Evolutionary conservation across 2,888 invertebrate species (phyloP).

Genomic region (Litoditis marina): DNA sequence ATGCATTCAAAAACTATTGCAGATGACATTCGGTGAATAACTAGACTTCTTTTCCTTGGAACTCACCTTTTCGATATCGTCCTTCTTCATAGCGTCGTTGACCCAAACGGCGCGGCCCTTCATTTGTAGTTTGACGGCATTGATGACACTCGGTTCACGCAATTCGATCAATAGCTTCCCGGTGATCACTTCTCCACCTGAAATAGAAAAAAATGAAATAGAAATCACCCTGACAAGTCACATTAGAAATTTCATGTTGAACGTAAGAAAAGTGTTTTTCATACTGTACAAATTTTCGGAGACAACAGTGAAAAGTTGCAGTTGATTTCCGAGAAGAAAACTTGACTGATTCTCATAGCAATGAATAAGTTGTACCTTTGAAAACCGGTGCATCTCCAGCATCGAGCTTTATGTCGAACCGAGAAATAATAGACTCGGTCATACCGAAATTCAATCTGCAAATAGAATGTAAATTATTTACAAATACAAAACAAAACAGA

Average conservation of each 20-base stretch:
- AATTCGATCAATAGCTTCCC: conserved; percentile 37
- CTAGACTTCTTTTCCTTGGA: no score
- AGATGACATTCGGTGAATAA: no score
- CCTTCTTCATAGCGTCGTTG: conserved; percentile 41
- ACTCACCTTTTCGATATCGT: conserved; percentile 43
- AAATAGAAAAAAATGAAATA: neutral
- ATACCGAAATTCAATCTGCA: no score
- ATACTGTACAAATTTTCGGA: neutral
- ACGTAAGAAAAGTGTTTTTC: neutral
- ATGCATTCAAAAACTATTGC: neutral
- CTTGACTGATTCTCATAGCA: neutral
- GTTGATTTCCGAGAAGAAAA: neutral
- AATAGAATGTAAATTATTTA: no score
- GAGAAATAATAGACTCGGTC: conserved; percentile 22
- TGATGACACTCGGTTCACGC: conserved; percentile 33
- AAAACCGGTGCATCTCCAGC: conserved; percentile 34
- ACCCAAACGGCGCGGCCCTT: conserved; percentile 44
- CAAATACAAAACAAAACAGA: no score
- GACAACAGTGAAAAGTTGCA: neutral
- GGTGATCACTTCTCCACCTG: conserved; percentile 38
- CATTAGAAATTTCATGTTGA: no score
- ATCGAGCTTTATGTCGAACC: conserved; percentile 36
- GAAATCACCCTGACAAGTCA: neutral
- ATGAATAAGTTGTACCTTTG: conserved; percentile 20
- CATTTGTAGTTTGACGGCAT: conserved; percentile 44